These are phyloP conservation scores for Ametastegia equiseti DNA, from an alignment of 2,888 invertebrate genomes.

Conservation along the genomic window DNA sequence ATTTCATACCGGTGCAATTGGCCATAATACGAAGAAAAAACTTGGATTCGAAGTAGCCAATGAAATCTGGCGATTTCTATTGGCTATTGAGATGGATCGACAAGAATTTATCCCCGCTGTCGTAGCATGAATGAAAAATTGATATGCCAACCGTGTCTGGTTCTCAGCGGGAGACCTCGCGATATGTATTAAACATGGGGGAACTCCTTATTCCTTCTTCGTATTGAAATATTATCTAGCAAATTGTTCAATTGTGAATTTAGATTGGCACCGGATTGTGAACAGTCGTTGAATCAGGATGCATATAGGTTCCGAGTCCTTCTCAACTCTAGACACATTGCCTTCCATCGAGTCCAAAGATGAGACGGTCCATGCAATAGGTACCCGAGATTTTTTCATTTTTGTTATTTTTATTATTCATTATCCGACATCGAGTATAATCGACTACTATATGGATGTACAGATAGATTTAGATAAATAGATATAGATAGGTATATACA, in stretches of 20 bases:
- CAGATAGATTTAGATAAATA: too few species aligned
- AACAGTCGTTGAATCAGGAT: background rate
- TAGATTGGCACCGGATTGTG: slow-evolving; percentile 31
- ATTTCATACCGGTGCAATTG: background rate
- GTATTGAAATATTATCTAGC: slow-evolving; percentile 40
- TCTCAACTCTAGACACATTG: background rate
- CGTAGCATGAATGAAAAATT: slow-evolving; percentile 45
- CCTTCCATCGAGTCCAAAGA: background rate
- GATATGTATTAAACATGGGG: slow-evolving; percentile 48
- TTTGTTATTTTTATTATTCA: background rate
- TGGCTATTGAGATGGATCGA: background rate
- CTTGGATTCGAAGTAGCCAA: background rate
- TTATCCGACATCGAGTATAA: background rate
- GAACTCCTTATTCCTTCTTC: background rate
- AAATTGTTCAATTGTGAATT: slow-evolving; percentile 47
- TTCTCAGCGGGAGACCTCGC: slow-evolving; percentile 4
- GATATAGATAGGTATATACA: background rate
- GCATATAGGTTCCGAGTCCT: background rate
- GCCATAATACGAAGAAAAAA: background rate
- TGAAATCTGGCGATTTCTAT: background rate
- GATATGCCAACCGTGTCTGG: slow-evolving; percentile 23
- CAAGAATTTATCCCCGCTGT: background rate
- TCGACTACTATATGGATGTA: too few species aligned
- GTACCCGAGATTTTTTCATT: background rate
- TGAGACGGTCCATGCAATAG: background rate